Base-by-base conservation (phyloP, 92 coral and sea anemone species). In the Epizoanthus fatuus region DNA sequence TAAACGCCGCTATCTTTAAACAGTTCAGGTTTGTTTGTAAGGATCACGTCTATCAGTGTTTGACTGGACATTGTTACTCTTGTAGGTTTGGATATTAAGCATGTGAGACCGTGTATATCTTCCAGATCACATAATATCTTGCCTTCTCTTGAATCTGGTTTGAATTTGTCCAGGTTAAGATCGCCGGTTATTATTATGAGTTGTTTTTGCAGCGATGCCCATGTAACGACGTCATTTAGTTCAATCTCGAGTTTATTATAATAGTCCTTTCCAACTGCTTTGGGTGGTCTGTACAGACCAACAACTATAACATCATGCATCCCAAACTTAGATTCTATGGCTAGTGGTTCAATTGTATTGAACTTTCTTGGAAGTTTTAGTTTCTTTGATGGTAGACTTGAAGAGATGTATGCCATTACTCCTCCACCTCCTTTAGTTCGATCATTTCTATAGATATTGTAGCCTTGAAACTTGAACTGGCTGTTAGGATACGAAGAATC, bases 361-460 rank as follows among this genome's bases (percentile, higher is more conserved):
- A 35, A 78, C 3, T 14, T n/a, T 35, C 63, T 57, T 37, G 83
- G 53, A 10, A 78, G n/a, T n/a, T 78, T 78, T 3, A 78, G 45
- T 29, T 63, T 59, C 49, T 35, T 56, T 14, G 47, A 37, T 35
- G 83, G 35, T 32, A 78, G 37, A 20, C 69, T 63, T 9, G 69
- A 8, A 19, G 44, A 19, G 19, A 76, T 69, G 44, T 60, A 78
- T 5, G 54, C 54, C 40, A 78, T 20, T 15, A 78, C 69, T 35
- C 83, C 83, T 78, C 83, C 83, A 14, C 70, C 83, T n/a, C 83
- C 70, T 78, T 78, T 78, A 6, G 42, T 54, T 35, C 83, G 59
- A 35, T 78, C 83, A 14, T 76, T 76, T 16, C 82, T 65, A 29
- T 45, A 76, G 5, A 76, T 13, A 25, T 69, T 56, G 69, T 76